Percentiles rank a stretch among this genome's conserved stretches.
phyloP scores from a whole-genome alignment of 2,113 vertebrate species.

The Ceuthmochares aereus region DNA sequence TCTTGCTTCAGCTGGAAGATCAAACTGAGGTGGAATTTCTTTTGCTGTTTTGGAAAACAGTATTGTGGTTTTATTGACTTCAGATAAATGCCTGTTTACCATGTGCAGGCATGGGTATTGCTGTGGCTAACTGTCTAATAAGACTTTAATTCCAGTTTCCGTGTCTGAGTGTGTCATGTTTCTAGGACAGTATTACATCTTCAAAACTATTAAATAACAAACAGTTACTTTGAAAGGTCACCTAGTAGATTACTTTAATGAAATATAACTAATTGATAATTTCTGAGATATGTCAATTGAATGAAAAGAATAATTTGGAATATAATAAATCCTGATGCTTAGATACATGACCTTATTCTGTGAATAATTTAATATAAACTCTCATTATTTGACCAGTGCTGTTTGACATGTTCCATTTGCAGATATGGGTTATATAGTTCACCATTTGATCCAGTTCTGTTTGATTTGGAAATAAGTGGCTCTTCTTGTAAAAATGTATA shows the following conservation, averaged over 20 bases:
- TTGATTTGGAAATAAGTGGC: conserved; percentile 98
- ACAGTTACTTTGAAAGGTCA: neutral
- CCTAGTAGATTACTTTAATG: neutral
- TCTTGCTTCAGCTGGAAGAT: neutral
- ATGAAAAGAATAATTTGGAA: neutral
- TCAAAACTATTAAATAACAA: neutral
- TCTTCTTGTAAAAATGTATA: conserved; percentile 97
- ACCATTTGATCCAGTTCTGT: conserved; percentile 97
- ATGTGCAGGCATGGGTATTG: neutral
- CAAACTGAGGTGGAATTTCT: neutral
- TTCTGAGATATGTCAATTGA: neutral
- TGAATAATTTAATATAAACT: neutral
- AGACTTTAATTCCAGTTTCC: neutral
- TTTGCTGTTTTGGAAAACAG: neutral
- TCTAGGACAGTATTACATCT: neutral
- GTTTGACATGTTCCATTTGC: conserved; percentile 41
- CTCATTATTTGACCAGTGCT: neutral
- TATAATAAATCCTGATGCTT: neutral
- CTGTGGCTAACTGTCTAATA: neutral
- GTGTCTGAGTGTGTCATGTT: neutral
- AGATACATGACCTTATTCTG: neutral
- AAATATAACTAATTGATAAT: neutral
- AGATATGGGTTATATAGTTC: conserved; percentile 98
- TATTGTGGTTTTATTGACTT: neutral
- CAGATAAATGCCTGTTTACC: neutral